phyloP scores from a whole-genome alignment of 2,888 invertebrate genomes.

The Brachynemurus nebulosus region DNA sequence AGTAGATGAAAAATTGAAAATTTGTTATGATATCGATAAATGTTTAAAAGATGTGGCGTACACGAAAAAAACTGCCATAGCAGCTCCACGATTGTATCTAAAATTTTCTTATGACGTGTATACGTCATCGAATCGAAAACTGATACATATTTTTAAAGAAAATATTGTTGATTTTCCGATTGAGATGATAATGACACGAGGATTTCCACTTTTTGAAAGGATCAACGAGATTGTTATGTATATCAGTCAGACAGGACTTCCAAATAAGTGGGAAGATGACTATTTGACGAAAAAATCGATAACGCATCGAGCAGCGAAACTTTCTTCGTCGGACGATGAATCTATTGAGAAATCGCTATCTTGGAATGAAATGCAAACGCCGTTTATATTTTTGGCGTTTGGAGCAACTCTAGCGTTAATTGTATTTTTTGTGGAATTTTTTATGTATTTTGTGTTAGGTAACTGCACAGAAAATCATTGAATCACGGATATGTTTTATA shows the following conservation, averaged over 20 bases:
- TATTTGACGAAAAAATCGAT: constrained; percentile 14
- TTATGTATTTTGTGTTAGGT: neutral
- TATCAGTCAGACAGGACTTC: constrained; percentile 24
- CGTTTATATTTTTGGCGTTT: constrained; percentile 14
- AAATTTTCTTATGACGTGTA: constrained; percentile 22
- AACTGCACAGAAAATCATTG: neutral
- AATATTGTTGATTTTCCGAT: constrained; percentile 25
- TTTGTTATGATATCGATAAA: constrained; percentile 17
- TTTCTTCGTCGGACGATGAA: constrained; percentile 6
- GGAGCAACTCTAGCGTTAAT: constrained; percentile 11
- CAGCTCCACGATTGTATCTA: constrained; percentile 23
- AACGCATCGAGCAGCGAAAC: neutral
- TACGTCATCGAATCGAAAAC: constrained; percentile 17
- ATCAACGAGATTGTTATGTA: constrained; percentile 22
- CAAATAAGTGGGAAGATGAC: constrained; percentile 20
- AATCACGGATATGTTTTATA: too few species aligned
- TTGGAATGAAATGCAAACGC: constrained; percentile 15
- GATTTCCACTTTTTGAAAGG: constrained; percentile 23
- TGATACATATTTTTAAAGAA: constrained; percentile 21
- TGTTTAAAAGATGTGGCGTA: constrained; percentile 21
- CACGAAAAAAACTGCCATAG: constrained; percentile 19
- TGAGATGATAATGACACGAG: constrained; percentile 26
- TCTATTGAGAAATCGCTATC: constrained; percentile 8
- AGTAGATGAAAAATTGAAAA: constrained; percentile 5
- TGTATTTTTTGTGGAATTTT: constrained; percentile 13